phyloP scores from a whole-genome alignment of 2,888 invertebrate species.

The Cosmorhoe ocellata region DNA sequence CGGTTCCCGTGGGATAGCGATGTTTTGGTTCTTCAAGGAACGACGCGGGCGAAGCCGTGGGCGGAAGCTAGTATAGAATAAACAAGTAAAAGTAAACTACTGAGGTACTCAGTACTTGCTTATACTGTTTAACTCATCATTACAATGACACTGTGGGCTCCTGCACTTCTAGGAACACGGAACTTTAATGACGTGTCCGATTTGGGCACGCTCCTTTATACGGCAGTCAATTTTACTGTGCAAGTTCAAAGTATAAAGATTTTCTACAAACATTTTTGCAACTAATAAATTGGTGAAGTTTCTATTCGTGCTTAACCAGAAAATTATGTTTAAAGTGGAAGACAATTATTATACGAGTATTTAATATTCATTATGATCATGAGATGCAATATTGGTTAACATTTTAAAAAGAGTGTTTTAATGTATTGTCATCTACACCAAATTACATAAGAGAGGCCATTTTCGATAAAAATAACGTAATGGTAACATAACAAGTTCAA shows the following conservation, averaged over 20 bases:
- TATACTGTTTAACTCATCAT: not conserved
- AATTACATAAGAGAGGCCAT: constrained; percentile 13
- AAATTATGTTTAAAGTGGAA: too few relatives aligned
- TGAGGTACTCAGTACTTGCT: too few relatives aligned
- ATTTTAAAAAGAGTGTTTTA: not conserved
- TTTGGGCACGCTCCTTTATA: constrained; percentile 34
- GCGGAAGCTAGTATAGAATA: too few relatives aligned
- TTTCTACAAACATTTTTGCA: constrained; percentile 19
- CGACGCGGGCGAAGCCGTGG: too few relatives aligned
- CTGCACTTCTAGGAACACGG: constrained; percentile 20
- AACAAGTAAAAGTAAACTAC: too few relatives aligned
- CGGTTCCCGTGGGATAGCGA: too few relatives aligned
- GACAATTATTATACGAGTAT: too few relatives aligned
- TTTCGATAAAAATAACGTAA: constrained; percentile 17
- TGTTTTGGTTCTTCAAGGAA: too few relatives aligned
- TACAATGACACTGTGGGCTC: not conserved
- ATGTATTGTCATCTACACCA: constrained; percentile 7
- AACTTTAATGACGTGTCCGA: constrained; percentile 40
- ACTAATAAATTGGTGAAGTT: constrained; percentile 12
- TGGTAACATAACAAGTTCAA: constrained; percentile 39
- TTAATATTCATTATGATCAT: too few relatives aligned
- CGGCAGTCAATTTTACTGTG: constrained; percentile 23
- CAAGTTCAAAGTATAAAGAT: constrained; percentile 28
- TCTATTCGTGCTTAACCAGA: not conserved
- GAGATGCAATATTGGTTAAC: too few relatives aligned